A percentile compares a stretch with the other conserved stretches of the same genome.
Evolutionary conservation across 2,113 vertebrate genomes (phyloP).

Genomic region (Carassius auratus): DNA sequence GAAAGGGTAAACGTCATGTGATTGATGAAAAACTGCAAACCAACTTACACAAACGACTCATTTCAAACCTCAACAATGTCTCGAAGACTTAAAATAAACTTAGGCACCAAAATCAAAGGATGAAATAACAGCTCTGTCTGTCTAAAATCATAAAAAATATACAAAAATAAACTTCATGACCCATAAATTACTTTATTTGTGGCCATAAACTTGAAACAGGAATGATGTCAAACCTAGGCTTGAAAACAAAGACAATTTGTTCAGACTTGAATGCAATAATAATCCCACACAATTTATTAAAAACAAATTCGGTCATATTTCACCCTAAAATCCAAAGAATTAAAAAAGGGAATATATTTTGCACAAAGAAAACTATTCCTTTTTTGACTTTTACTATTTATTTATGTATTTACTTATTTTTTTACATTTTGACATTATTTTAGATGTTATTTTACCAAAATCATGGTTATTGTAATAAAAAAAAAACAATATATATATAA

Average conservation of each 20-base stretch:
- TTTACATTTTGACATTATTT: neutral
- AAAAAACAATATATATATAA: no score
- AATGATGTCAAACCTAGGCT: neutral
- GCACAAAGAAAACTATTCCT: neutral
- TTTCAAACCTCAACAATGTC: neutral
- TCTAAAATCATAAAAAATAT: conserved; percentile 48
- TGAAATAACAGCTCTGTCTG: conserved; percentile 50
- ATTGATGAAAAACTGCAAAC: conserved; percentile 16
- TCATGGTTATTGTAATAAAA: neutral
- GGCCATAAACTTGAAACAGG: conserved; percentile 15
- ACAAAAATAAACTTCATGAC: conserved; percentile 44
- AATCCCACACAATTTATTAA: neutral
- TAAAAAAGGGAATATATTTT: neutral
- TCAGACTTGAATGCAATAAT: neutral
- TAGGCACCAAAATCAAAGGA: conserved; percentile 44
- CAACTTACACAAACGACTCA: neutral
- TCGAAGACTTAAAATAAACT: neutral
- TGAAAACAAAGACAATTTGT: neutral
- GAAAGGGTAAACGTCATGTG: conserved; percentile 35
- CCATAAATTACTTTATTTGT: conserved; percentile 48
- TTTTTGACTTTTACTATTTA: neutral
- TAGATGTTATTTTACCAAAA: neutral
- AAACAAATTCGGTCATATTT: neutral
- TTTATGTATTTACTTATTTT: no score
- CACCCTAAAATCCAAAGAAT: neutral